Base-by-base conservation (phyloP, 2,797 vertebrate genomes). In the Pangasius larnaudii region DNA sequence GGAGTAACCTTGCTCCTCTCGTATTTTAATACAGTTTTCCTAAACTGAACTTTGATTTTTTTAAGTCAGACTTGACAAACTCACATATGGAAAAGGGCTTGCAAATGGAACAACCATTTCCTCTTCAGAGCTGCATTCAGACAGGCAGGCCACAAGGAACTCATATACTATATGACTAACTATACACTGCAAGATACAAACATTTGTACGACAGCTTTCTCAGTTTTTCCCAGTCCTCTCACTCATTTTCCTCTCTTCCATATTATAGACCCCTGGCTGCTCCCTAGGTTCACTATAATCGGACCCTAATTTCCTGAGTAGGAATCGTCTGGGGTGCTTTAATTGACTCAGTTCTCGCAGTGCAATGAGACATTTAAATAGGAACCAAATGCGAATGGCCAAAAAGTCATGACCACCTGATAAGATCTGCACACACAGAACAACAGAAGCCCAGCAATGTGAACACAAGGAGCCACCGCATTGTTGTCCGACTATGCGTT, bases 331-430 rank as follows among this genome's bases (percentile, higher is more conserved):
- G 90, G 86, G 90, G 86, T 84, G 77, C 89, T 90, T 88, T 90
- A 92, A 92, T 91, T 90, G 90, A 90, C 89, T 88, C 59, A 3
- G 71, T 89, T 91, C 90, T 91, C 82, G 61, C 87, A 80, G 87
- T 89, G 89, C 74, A 88, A 84, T 79, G 87, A 90, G 90, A 91
- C 89, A 80, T 91, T 91, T 88, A 92, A 93, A 93, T 92, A 88
- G 91, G 90, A 92, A 91, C 92, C 92, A 92, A 93, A 92, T 91
- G 92, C 69, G 80, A 89, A 90, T 89, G 84, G n/a, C 72, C 84
- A 67, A 88, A 90, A 88, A 92, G 89, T 86, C 89, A 85, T 86
- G 91, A 80, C 89, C 91, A 91, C 89, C 87, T 86, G 91, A 94
- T 92, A 92, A 92, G 89, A 91, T 90, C 86, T 87, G 80, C 46